phyloP scores from a whole-genome alignment of 2,797 vertebrate species.

The Nyctalus aviator region DNA sequence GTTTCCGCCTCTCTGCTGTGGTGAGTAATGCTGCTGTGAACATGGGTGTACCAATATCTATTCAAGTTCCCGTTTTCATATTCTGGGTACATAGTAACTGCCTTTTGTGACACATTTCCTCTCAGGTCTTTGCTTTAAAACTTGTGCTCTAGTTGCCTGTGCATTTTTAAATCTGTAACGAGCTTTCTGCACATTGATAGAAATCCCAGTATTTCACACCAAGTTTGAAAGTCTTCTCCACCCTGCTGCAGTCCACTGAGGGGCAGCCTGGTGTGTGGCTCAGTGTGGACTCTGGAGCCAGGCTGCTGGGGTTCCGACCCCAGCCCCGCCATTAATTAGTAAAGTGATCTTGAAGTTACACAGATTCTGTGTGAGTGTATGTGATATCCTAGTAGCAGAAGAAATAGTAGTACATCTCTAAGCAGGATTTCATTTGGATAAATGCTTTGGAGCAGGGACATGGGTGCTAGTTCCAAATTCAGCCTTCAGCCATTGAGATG shows the following conservation, averaged over 20 bases:
- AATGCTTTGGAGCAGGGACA: neutral
- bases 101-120: neutral
- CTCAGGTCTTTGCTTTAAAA: neutral
- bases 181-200: conserved; percentile 1
- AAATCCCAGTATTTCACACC: neutral
- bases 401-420: neutral
- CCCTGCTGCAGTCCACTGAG: no score
- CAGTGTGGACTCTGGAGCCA: neutral
- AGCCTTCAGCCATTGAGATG: neutral
- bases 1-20: neutral
- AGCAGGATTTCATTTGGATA: neutral
- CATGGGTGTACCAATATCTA: neutral
- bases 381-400: neutral
- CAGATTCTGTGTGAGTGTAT: neutral
- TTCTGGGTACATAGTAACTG: neutral
- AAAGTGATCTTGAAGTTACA: neutral
- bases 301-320: neutral
- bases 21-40: neutral
- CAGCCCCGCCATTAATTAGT: neutral
- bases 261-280: neutral
- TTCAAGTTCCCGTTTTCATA: neutral
- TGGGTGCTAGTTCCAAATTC: neutral
- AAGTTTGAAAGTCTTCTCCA: neutral
- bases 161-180: neutral
- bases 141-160: neutral